phyloP scores from a whole-genome alignment of 2,797 vertebrate genomes.

The Spinus olivaceus region DNA sequence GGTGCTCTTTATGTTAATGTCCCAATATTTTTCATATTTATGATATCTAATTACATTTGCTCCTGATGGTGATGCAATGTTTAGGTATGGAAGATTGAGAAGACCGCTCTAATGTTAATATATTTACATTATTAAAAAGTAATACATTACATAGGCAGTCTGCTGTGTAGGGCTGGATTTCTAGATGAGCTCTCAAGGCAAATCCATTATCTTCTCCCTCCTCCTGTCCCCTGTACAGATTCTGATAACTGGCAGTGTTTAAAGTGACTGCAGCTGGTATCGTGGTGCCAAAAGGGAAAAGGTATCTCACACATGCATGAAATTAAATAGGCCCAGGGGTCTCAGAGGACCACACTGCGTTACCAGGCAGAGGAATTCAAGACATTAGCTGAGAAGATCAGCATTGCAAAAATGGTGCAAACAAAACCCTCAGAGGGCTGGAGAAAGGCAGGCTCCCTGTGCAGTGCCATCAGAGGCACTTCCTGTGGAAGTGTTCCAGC shows the following conservation, averaged over 20 bases:
- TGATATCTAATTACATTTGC: slow-evolving; percentile 66
- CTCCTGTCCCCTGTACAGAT: slow-evolving; percentile 35
- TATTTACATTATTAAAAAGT: slow-evolving; percentile 72
- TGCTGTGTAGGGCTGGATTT: slow-evolving; percentile 33
- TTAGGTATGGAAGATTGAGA: slow-evolving; percentile 62
- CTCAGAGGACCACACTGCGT: slow-evolving; percentile 45
- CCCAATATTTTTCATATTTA: slow-evolving; percentile 69
- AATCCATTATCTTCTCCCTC: slow-evolving; percentile 60
- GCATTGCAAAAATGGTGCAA: slow-evolving; percentile 8
- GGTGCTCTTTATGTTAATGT: slow-evolving; percentile 50
- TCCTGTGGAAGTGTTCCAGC: not conserved
- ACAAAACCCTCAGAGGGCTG: not conserved
- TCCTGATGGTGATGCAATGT: slow-evolving; percentile 64
- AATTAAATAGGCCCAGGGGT: slow-evolving; percentile 63
- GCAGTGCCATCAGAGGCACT: not conserved
- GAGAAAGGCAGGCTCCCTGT: not conserved
- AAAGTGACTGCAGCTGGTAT: slow-evolving; percentile 53
- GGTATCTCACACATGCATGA: slow-evolving; percentile 41
- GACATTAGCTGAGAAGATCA: slow-evolving; percentile 35
- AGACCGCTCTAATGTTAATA: slow-evolving; percentile 52
- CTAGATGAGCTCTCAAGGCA: slow-evolving; percentile 62
- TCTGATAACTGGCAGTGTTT: slow-evolving; percentile 57
- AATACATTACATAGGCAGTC: slow-evolving; percentile 53
- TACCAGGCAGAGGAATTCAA: slow-evolving; percentile 39
- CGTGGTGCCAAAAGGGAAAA: slow-evolving; percentile 54